Conservation (phyloP, 2,797 vertebrate genomes). For the Pseudochromis fuscus region DNA sequence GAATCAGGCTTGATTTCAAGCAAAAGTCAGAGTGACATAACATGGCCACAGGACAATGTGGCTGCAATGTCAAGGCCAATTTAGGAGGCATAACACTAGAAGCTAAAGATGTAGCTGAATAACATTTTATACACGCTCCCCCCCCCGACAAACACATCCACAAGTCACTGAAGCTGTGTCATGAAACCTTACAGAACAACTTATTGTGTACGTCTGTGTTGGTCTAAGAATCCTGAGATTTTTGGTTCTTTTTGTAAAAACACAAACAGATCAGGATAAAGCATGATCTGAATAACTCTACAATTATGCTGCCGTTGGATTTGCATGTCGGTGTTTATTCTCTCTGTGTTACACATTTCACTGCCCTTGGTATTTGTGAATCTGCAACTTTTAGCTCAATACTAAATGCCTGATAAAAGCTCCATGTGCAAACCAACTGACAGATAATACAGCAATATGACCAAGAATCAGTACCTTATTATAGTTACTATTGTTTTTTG, state of each 20-base stretch:
- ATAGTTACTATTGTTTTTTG: background rate
- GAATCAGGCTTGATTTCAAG: background rate
- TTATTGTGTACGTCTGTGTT: background rate
- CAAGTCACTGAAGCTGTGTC: background rate
- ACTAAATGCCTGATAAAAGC: background rate
- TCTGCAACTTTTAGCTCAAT: background rate
- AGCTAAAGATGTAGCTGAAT: conserved; percentile 5
- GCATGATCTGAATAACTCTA: background rate
- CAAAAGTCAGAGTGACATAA: conserved; percentile 37
- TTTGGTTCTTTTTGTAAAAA: no score
- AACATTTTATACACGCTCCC: background rate
- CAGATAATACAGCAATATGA: background rate
- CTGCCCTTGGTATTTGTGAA: background rate
- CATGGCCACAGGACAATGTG: conserved; percentile 8
- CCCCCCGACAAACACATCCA: background rate
- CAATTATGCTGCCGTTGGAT: background rate
- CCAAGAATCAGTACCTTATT: background rate
- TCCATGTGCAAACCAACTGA: background rate
- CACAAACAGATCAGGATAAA: conserved; percentile 2
- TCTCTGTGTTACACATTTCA: background rate
- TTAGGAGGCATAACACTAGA: conserved; percentile 14
- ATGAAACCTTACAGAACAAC: background rate
- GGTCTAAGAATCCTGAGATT: no score
- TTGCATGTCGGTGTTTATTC: conserved; percentile 6
- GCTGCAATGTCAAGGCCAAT: conserved; percentile 38